phyloP scores from a whole-genome alignment of 2,888 invertebrate species.

The Salticus scenicus region DNA sequence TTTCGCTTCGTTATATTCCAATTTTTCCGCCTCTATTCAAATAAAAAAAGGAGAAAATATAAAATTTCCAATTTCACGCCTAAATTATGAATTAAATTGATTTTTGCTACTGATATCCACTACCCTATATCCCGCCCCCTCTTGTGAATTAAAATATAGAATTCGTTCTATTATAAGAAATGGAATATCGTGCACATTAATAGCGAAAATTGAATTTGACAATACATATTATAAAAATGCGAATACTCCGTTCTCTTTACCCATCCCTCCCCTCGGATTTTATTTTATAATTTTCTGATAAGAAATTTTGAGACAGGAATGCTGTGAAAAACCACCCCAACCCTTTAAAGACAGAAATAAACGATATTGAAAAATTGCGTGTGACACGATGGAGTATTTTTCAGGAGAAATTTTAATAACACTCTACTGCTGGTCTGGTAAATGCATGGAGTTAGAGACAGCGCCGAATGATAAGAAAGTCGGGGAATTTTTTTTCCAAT shows the following conservation, averaged over 20 bases:
- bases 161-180: background rate
- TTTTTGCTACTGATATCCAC: constrained; percentile 28
- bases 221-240: constrained; percentile 3
- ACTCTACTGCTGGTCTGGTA: background rate
- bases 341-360: constrained; percentile 15
- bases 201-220: background rate
- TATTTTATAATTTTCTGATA: too few relatives aligned
- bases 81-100: constrained; percentile 69
- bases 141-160: background rate
- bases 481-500: background rate
- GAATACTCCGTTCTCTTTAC: too few relatives aligned
- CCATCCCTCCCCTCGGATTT: too few relatives aligned
- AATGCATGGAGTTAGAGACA: background rate
- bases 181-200: constrained; percentile 2
- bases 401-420: background rate
- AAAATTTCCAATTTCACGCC: constrained; percentile 21
- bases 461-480: background rate
- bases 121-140: background rate
- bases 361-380: background rate
- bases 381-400: background rate
- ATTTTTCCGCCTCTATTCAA: background rate
- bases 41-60: background rate
- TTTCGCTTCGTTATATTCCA: background rate
- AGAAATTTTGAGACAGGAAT: background rate
- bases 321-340: background rate